Evolutionary conservation across 2,797 vertebrate species (phyloP), one percentile per base, ranked within the genome.

Genomic region (Poeciliopsis presidionis): DNA sequence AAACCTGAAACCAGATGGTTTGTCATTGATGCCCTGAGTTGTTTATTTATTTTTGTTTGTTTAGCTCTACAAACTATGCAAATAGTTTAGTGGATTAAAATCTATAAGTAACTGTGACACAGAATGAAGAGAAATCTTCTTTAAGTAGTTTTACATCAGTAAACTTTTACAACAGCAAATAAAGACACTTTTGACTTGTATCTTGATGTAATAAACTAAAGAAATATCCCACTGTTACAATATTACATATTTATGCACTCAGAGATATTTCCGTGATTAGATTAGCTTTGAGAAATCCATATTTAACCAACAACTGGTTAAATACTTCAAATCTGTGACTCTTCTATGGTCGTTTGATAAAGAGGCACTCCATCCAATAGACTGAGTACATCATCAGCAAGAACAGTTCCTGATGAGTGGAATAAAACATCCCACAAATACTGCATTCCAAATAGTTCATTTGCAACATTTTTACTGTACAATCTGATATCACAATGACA

Each of bases 21-120:
- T 36, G 53, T 63, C 16, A 75, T 61, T 70, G 5, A n/a, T 70
- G 41, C 1, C 25, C 1, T 82, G 47, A 53, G 47, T 13, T 16
- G 0, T 59, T 59, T 70, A 55, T 71, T 6, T 30, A 20, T 30
- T 11, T 22, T 5, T 30, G 63, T 70, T 71, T 30, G 28, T 30
- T 11, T 22, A 67, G 47, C 25, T 55, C 73, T 59, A 59, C 74
- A 72, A 72, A 39, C 47, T 20, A 74, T 61, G 7, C 8, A 74
- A 55, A 22, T 2, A 65, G 41, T 46, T 43, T 8, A 25, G 7
- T 36, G 2, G 8, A 36, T 73, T 73, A 43, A 45, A 70, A 45
- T 25, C 13, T 39, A 39, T 22, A 51, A 39, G 36, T 36, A 53
- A 51, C 12, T 25, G 25, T 28, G 46, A 25, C 72, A 73, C 12